Evolutionary conservation across 2,113 vertebrate genomes (phyloP), one percentile per base, ranked within the genome.

Genomic region (Dolichotis patagonum): DNA sequence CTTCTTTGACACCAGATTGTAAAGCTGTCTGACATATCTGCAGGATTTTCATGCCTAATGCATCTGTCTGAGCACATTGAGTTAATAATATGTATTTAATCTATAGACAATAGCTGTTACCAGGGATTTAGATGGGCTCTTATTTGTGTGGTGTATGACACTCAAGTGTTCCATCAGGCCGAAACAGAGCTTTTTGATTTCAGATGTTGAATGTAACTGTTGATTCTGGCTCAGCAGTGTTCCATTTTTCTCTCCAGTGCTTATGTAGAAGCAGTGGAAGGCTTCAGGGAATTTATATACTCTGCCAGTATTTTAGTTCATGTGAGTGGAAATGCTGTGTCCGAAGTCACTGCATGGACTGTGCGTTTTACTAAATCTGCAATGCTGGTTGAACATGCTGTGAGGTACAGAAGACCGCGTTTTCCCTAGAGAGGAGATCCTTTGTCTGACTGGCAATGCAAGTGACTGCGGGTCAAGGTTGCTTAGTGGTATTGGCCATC

Each of bases 401-500:
- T 38, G 80, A 73, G 85, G 28, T 6, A 58, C 75, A 41, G 35
- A 52, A 98, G 97, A 97, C 54, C 97, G 32, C 73, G 43, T 92
- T 95, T 97, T 96, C 95, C 89, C 97, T 26, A 80, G 97, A 95
- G 96, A 94, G 90, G 95, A 95, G 94, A 96, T 94, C 93, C 62
- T 69, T 78, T 87, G 88, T 97, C 87, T 97, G 95, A 97, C 88
- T 97, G 97, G 94, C 82, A 94, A 92, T 38, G 13, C 60, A 89
- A 96, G 96, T 96, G 96, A 96, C 95, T 81, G 3, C 60, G 96
- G 97, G 98, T 98, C 97, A 98, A 97, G 77, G 96, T 97, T 97
- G 83, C 88, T 97, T 85, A 75, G 97, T 97, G 96, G 97, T 98
- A 98, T 96, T 32, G 43, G 46, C 84, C 98, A 91, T 98, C 97